phyloP scores from a whole-genome alignment of 2,113 vertebrate species.

The Bubalus kerabau region DNA sequence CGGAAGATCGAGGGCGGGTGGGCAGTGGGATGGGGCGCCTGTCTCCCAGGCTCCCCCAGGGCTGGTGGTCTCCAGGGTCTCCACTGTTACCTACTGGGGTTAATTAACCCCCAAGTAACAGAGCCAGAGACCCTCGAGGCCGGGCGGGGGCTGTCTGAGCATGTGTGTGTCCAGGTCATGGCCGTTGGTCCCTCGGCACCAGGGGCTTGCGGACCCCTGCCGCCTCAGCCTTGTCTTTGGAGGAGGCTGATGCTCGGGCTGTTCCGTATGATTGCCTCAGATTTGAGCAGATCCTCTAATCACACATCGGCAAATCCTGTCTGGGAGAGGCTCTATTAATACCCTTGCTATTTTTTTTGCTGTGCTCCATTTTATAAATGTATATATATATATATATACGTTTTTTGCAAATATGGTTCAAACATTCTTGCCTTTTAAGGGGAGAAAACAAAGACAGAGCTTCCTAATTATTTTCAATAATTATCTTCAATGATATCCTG shows the following conservation, averaged over 20 bases:
- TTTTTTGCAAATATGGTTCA: neutral
- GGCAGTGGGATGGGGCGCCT: neutral
- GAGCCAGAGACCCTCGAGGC: neutral
- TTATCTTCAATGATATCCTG: neutral
- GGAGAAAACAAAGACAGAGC: neutral
- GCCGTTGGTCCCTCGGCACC: neutral
- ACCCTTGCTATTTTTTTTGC: neutral
- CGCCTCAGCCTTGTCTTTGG: neutral
- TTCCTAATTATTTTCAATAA: neutral
- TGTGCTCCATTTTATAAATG: neutral
- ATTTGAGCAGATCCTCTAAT: neutral
- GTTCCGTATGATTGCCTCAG: neutral
- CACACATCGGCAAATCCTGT: neutral
- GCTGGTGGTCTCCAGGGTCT: neutral
- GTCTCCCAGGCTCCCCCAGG: neutral
- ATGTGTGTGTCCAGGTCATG: neutral
- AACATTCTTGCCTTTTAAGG: neutral
- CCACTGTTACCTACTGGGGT: neutral
- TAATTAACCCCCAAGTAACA: neutral
- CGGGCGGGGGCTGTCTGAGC: neutral
- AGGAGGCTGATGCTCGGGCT: neutral
- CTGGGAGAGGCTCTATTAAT: neutral
- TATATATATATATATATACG: fast-evolving
- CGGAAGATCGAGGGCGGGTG: neutral
- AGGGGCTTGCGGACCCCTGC: neutral